A percentile compares a stretch with the other conserved stretches of the same genome.
These are phyloP conservation scores for Perca flavescens DNA, from an alignment of 2,113 vertebrate genomes.

Conservation along the genomic window DNA sequence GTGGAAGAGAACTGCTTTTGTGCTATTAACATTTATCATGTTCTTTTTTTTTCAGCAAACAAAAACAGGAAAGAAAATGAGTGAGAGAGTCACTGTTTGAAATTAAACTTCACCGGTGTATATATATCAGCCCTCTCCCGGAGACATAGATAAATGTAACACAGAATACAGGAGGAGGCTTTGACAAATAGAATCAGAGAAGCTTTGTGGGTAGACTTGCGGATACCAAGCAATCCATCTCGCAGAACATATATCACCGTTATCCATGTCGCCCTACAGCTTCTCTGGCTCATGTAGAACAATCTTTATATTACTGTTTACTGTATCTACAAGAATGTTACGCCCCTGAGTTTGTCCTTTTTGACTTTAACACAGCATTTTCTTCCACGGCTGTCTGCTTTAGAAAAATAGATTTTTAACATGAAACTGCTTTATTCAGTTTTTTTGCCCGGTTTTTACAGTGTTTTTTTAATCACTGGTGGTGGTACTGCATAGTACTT, in stretches of 20 bases:
- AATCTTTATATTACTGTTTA: slow-evolving; percentile 71
- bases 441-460: too few relatives aligned
- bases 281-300: slow-evolving; percentile 70
- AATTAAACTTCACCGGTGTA: slow-evolving; percentile 55
- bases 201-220: slow-evolving; percentile 63
- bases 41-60: slow-evolving; percentile 21
- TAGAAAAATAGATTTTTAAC: not conserved
- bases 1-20: slow-evolving; percentile 6
- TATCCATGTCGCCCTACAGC: slow-evolving; percentile 53
- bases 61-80: slow-evolving; percentile 35
- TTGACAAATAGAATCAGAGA: slow-evolving; percentile 78
- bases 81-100: slow-evolving; percentile 40
- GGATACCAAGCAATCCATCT: slow-evolving; percentile 77
- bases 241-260: slow-evolving; percentile 74
- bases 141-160: slow-evolving; percentile 70
- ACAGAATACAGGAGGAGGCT: slow-evolving; percentile 58
- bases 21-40: slow-evolving; percentile 40
- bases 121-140: slow-evolving; percentile 33
- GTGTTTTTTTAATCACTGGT: not conserved
- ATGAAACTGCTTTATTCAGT: too few relatives aligned
- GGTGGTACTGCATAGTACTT: not conserved
- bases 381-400: slow-evolving; percentile 4
- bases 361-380: slow-evolving; percentile 49
- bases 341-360: slow-evolving; percentile 59
- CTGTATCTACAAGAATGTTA: slow-evolving; percentile 41